Conservation (phyloP, 2,888 invertebrate genomes). For the Eristalis arbustorum region DNA sequence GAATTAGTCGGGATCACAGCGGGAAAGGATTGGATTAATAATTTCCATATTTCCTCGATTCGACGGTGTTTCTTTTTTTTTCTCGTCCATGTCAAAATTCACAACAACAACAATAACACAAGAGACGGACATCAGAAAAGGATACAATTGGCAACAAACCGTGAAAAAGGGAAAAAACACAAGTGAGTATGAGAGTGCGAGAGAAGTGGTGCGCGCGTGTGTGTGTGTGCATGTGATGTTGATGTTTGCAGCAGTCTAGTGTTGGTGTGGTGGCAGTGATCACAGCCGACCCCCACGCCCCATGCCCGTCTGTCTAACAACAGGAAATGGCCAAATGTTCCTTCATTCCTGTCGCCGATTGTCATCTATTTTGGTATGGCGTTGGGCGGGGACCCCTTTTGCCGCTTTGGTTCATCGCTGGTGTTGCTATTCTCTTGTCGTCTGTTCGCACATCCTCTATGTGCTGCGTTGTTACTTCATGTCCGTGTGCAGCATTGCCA, state of each 20-base stretch:
- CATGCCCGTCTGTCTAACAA: constrained; percentile 29
- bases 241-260: constrained; percentile 4
- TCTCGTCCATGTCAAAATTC: background rate
- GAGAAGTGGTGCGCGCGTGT: constrained; percentile 12
- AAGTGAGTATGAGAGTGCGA: constrained; percentile 8
- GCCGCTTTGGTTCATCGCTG: background rate
- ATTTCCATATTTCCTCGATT: constrained; percentile 10
- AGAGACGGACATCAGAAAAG: constrained; percentile 27
- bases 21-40: constrained; percentile 7
- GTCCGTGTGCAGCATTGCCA: constrained; percentile 18
- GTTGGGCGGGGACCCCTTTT: constrained; percentile 1
- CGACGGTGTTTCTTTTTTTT: constrained; percentile 2
- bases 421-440: background rate
- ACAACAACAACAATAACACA: constrained; percentile 29
- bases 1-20: constrained; percentile 34
- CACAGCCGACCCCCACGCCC: constrained; percentile 6
- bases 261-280: constrained; percentile 16
- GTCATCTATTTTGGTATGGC: constrained; percentile 38
- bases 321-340: constrained; percentile 55
- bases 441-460: constrained; percentile 22
- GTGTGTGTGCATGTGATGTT: background rate
- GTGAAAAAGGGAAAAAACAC: constrained; percentile 30
- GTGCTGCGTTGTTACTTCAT: constrained; percentile 17
- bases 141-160: constrained; percentile 58
- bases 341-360: constrained; percentile 6